Evolutionary conservation across 2,888 invertebrate genomes (phyloP), one percentile per base, ranked within the genome.

Genomic region (Lasioglossum morio): DNA sequence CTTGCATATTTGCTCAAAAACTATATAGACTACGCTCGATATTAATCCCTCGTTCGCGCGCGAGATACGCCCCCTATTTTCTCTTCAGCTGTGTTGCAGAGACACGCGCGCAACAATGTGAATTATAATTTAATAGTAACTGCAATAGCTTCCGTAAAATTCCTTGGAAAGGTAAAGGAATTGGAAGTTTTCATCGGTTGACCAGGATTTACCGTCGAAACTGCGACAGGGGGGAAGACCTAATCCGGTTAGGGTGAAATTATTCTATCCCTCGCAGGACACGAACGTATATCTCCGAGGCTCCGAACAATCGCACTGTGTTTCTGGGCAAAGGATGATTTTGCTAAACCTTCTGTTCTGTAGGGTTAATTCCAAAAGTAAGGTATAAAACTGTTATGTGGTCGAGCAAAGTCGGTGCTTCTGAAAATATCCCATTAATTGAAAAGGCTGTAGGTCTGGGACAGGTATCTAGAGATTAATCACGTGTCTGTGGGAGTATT

Each of bases 1-100:
- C 70, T 82, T 79, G 79, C 84, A 72, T 89, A 84, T 86, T 88
- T 90, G 82, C 87, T 83, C 80, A 85, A 89, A 87, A 90, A 87
- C 87, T 87, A 79, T 87, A 79, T 79, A 77, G 80, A 72, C 78
- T 79, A 81, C 81, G 77, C 83, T 80, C 81, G 72, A 76, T 79
- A 72, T 79, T 86, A 87, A 88, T 86, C 87, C 81, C 27, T 19
- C 79, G 63, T 79, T 53, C 73, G 37, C 87, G 72, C 77, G 53
- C 73, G 23, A 53, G 75, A 46, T 70, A 77, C 79, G 69, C 23
- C 69, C 46, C 30, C 14, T 34, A 34, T 79, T 75, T 53, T 19
- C 85, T 40, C 40, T 14, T 10, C 43, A 19, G 48, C 53, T 43
- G 63, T 60, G 60, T 74, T 63, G 10, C 48, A 53, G 63, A 74